These are phyloP conservation scores for Habroteleia sp. DNA, from an alignment of 2,888 invertebrate genomes.

Conservation along the genomic window DNA sequence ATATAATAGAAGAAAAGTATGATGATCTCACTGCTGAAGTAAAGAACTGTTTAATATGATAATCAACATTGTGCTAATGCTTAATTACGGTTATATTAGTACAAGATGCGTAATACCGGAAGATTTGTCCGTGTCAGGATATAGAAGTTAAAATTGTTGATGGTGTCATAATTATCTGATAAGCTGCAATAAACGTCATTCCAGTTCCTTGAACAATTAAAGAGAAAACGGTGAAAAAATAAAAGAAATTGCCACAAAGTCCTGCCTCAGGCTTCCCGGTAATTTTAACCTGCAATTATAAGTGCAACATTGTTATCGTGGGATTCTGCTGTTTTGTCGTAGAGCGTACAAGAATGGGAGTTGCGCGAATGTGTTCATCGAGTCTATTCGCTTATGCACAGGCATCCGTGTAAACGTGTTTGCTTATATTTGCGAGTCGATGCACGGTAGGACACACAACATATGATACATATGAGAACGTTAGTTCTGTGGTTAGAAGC, in stretches of 20 bases:
- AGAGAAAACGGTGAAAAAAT: slow-evolving; percentile 6
- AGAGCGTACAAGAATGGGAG: slow-evolving; percentile 43
- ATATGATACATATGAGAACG: slow-evolving; percentile 81
- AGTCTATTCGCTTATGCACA: slow-evolving; percentile 47
- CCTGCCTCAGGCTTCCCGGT: slow-evolving; percentile 36
- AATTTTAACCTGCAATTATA: slow-evolving; percentile 55
- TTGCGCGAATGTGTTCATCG: slow-evolving; percentile 43
- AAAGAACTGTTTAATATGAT: too few species aligned
- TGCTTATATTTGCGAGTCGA: slow-evolving; percentile 68
- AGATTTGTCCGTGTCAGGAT: too few species aligned
- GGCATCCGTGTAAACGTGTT: slow-evolving; percentile 56
- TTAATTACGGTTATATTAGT: too few species aligned
- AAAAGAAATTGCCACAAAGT: slow-evolving; percentile 13
- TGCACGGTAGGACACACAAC: slow-evolving; percentile 75
- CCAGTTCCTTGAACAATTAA: slow-evolving; percentile 37
- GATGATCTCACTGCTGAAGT: too few species aligned
- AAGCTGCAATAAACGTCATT: slow-evolving; percentile 9
- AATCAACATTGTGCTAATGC: too few species aligned
- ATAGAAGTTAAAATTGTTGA: too few species aligned
- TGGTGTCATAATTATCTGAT: too few species aligned
- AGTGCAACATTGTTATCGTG: slow-evolving; percentile 52
- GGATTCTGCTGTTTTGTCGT: slow-evolving; percentile 44
- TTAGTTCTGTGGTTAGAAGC: slow-evolving; percentile 80
- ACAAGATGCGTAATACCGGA: too few species aligned
- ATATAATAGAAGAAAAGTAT: too few species aligned